phyloP scores from a whole-genome alignment of 2,797 vertebrate species.

The Sebastes cheni region DNA sequence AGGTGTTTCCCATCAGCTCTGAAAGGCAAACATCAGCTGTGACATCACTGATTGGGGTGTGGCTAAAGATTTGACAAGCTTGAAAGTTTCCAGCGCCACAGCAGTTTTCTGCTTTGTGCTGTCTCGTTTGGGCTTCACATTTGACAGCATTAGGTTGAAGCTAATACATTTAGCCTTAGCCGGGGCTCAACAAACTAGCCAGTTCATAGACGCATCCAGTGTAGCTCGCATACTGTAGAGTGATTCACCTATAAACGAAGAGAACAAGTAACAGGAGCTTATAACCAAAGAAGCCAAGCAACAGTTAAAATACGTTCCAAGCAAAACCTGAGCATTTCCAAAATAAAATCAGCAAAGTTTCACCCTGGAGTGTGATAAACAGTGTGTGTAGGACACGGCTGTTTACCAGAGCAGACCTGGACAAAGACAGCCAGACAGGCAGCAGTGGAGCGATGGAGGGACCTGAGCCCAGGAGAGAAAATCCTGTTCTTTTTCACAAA shows the following conservation, averaged over 20 bases:
- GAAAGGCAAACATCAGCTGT: slow-evolving; percentile 15
- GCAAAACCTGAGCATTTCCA: slow-evolving; percentile 44
- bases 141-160: background rate
- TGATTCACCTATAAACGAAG: background rate
- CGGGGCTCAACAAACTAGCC: background rate
- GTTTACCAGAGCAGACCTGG: slow-evolving; percentile 64
- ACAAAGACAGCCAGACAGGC: slow-evolving; percentile 40
- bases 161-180: background rate
- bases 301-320: slow-evolving; percentile 25
- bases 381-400: slow-evolving; percentile 58
- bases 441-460: slow-evolving; percentile 45
- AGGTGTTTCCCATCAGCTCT: slow-evolving; percentile 25
- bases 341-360: slow-evolving; percentile 54
- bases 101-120: background rate
- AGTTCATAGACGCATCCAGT: slow-evolving; percentile 12
- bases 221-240: slow-evolving; percentile 25
- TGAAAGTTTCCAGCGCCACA: background rate
- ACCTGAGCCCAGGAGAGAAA: slow-evolving; percentile 63
- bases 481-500: slow-evolving; percentile 78
- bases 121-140: background rate
- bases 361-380: slow-evolving; percentile 53
- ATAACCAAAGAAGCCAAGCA: slow-evolving; percentile 14
- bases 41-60: slow-evolving; percentile 21
- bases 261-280: slow-evolving; percentile 12
- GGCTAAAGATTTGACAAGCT: background rate